phyloP scores from a whole-genome alignment of 1,140 invertebrate genomes.

The Rhagoletis zephyria region DNA sequence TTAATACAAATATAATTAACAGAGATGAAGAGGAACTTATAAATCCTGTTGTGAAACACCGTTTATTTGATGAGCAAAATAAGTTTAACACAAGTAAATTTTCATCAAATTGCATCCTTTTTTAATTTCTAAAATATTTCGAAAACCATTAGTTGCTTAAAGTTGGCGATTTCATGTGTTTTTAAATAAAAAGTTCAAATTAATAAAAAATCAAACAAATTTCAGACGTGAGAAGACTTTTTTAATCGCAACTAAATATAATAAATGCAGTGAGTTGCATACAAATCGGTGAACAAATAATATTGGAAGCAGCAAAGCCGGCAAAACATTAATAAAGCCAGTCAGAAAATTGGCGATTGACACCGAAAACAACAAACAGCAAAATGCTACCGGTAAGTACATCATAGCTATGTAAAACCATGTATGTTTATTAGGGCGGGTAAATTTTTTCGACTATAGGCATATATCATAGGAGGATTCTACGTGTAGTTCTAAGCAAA shows the following conservation, averaged over 20 bases:
- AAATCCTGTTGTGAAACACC: too few species aligned
- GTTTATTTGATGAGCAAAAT: too few species aligned
- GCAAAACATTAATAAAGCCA: conserved; percentile 37
- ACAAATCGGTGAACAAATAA: conserved; percentile 5
- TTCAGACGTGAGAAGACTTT: conserved; percentile 8
- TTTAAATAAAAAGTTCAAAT: background rate
- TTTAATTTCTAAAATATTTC: too few species aligned
- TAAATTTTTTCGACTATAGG: too few species aligned
- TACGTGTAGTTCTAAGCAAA: too few species aligned
- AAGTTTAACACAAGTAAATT: too few species aligned
- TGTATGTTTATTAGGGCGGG: too few species aligned
- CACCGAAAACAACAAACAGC: conserved; percentile 53
- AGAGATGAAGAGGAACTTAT: too few species aligned
- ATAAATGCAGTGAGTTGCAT: conserved; percentile 17
- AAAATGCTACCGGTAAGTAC: conserved; percentile 61
- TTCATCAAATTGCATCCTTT: too few species aligned
- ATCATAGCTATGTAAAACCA: background rate
- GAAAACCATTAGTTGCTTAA: background rate
- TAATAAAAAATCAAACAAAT: background rate
- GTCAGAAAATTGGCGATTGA: conserved; percentile 8
- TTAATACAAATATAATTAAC: too few species aligned
- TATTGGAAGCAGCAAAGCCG: background rate
- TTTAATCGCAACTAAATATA: conserved; percentile 1
- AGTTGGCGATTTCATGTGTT: background rate
- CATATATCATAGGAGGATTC: too few species aligned